Evolutionary conservation across 2,113 vertebrate genomes (phyloP), one percentile per base, ranked within the genome.

Genomic region (Triplophysa tibetana): DNA sequence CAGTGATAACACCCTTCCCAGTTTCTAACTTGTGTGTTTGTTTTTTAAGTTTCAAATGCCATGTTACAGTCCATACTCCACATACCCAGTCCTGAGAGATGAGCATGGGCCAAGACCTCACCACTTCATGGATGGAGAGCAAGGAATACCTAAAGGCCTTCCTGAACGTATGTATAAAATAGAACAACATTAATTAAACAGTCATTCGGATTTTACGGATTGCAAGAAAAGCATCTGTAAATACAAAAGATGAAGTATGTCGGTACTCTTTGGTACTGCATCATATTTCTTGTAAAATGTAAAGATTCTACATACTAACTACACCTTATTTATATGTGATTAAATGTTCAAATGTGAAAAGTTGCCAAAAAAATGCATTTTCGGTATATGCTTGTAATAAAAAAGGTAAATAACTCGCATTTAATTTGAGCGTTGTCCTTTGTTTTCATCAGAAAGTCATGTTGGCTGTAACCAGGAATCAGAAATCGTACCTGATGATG

Each of bases 11-110:
- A 21, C 6, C 5, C 9, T 2, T 1, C 8, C 8, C 7, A 48
- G 9, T 60, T n/a, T 79, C 10, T 38, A 29, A 45, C 14, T 48
- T 19, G n/a, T 68, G 26, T 10, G 26, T 26, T 52, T 78, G 21
- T 13, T 33, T 33, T 3, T 86, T 83, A 82, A 78, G 48, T 41
- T 52, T 21, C 58, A 77, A 8, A 33, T 63, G 43, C 61, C 81
- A 0, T 72, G 78, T 58, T 78, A 80, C 33, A n/a, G n/a, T 17
- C 79, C 85, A 11, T 78, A 79, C 21, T 26, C 77, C 7, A 2
- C 45, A 21, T 64, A 69, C 50, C 76, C 69, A 4, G 38, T n/a
- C 26, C 2, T 70, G 29, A 74, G 29, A 17, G 82, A 80, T 19
- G 82, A 82, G 13, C 41, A 67, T 26, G 7, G 24, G n/a, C 21